Percentiles rank a stretch among this genome's conserved stretches.
These are phyloP conservation scores for Grus americana DNA, from an alignment of 2,113 vertebrate species.

Conservation along the genomic window DNA sequence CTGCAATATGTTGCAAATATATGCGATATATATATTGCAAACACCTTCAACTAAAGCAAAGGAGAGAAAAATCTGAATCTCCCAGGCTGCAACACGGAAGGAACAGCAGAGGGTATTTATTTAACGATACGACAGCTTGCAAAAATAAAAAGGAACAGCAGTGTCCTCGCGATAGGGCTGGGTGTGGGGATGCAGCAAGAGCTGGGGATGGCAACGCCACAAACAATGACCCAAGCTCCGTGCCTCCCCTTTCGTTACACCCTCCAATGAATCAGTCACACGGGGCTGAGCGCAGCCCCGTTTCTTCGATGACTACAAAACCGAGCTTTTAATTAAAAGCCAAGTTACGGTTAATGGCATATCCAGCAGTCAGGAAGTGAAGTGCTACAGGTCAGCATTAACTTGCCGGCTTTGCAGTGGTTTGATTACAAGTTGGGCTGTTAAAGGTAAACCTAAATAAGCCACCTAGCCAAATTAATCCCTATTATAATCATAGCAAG, in stretches of 20 bases:
- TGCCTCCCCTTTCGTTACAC: neutral
- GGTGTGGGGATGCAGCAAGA: neutral
- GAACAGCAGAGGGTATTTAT: neutral
- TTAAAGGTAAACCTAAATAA: neutral
- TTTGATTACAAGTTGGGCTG: neutral
- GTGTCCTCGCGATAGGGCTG: neutral
- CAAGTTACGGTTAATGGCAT: neutral
- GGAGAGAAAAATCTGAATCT: neutral
- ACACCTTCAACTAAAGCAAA: neutral
- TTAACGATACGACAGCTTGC: neutral
- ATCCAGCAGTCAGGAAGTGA: neutral
- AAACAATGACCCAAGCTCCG: neutral
- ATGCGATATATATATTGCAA: neutral
- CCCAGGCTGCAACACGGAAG: neutral
- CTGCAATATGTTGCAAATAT: neutral
- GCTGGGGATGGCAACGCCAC: neutral
- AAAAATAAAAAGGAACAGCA: rapidly evolving
- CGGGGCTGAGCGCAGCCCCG: neutral
- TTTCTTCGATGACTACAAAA: neutral
- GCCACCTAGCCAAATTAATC: neutral
- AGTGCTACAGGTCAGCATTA: neutral
- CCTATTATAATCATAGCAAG: neutral
- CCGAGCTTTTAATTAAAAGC: neutral
- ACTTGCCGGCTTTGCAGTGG: rapidly evolving
- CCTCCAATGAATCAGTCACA: neutral